phyloP scores from a whole-genome alignment of 2,113 vertebrate genomes.

The Oceanodroma tethys region DNA sequence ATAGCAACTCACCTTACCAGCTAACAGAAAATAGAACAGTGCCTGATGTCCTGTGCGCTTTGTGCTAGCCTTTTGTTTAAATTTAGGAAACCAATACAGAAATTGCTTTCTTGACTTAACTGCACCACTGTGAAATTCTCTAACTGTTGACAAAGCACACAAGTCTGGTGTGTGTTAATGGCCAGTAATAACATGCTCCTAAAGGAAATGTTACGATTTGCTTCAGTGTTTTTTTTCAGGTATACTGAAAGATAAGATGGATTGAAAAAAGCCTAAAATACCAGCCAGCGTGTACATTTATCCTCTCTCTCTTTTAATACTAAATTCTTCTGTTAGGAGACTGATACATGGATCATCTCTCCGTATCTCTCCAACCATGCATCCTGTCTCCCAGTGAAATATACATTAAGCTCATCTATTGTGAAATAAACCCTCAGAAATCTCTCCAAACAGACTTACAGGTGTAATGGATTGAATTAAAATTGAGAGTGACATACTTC shows the following conservation, averaged over 20 bases:
- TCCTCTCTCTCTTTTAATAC: neutral
- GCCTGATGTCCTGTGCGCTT: neutral
- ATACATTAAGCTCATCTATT: neutral
- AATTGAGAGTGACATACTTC: neutral
- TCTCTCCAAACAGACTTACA: neutral
- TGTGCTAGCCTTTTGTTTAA: neutral
- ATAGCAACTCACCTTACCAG: neutral
- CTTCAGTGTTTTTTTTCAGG: neutral
- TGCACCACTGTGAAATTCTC: neutral
- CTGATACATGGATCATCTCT: neutral
- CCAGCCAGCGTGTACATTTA: neutral
- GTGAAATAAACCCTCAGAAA: slow-evolving; percentile 32
- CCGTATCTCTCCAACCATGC: neutral
- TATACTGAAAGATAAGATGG: neutral
- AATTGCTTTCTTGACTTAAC: neutral
- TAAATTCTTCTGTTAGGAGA: neutral
- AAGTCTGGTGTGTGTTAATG: neutral
- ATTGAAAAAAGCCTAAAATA: neutral
- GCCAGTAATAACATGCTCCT: neutral
- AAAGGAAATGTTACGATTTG: neutral
- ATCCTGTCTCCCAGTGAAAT: neutral
- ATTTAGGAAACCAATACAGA: neutral
- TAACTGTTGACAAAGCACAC: neutral
- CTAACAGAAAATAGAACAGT: neutral
- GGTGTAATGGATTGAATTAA: slow-evolving; percentile 29